These are phyloP conservation scores for Delphinus delphis DNA, from an alignment of 2,113 vertebrate species.

Conservation along the genomic window DNA sequence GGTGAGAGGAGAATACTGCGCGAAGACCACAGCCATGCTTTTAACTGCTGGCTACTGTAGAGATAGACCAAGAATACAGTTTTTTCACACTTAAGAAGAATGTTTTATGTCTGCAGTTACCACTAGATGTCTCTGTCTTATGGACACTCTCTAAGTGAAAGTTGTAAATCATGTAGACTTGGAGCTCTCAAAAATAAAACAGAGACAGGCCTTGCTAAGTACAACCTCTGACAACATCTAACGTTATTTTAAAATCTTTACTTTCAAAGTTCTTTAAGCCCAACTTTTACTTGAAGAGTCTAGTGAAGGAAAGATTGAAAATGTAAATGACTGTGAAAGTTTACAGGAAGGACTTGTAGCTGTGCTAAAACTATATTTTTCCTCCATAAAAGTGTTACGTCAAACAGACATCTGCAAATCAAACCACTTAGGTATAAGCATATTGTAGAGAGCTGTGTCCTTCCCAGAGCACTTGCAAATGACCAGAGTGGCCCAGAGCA, in stretches of 20 bases:
- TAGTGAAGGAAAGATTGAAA: neutral
- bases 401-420: neutral
- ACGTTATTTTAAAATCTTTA: neutral
- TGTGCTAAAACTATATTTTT: neutral
- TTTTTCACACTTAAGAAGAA: neutral
- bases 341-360: neutral
- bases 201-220: neutral
- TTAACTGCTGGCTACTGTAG: neutral
- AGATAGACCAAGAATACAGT: neutral
- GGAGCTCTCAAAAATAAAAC: neutral
- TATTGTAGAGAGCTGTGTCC: neutral
- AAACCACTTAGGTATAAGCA: neutral
- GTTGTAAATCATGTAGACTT: neutral
- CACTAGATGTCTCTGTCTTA: conserved; percentile 50
- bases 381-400: neutral
- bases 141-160: neutral
- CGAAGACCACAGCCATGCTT: neutral
- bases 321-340: neutral
- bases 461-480: neutral
- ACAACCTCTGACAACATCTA: neutral
- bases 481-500: neutral
- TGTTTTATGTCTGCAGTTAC: neutral
- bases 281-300: neutral
- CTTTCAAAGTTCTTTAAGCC: neutral
- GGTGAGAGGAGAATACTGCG: neutral